phyloP scores from a whole-genome alignment of 2,888 invertebrate species.

The Tanypteryx hageni region DNA sequence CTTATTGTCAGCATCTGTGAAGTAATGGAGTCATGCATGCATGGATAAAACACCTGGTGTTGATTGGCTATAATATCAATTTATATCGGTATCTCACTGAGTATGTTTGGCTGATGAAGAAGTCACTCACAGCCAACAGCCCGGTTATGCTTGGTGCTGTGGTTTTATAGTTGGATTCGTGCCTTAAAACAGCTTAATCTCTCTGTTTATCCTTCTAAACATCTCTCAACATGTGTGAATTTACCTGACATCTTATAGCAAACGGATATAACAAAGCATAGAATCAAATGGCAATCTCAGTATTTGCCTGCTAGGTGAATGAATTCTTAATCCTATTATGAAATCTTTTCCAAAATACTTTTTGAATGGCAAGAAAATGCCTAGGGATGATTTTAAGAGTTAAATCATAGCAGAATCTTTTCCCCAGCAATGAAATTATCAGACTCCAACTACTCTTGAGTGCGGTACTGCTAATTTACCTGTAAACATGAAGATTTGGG shows the following conservation, averaged over 20 bases:
- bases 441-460: slow-evolving; percentile 63
- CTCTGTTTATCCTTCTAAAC: slow-evolving; percentile 67
- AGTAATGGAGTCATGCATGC: slow-evolving; percentile 45
- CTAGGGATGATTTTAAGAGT: slow-evolving; percentile 52
- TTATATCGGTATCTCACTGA: slow-evolving; percentile 60
- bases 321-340: slow-evolving; percentile 43
- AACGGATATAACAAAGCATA: slow-evolving; percentile 55
- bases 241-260: slow-evolving; percentile 65
- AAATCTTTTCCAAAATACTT: slow-evolving; percentile 54
- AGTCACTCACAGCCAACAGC: slow-evolving; percentile 62
- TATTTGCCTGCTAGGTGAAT: slow-evolving; percentile 11
- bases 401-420: slow-evolving; percentile 49
- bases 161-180: slow-evolving; percentile 68
- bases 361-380: neutral
- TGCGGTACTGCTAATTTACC: slow-evolving; percentile 57
- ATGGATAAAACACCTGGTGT: slow-evolving; percentile 35
- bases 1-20: slow-evolving; percentile 34
- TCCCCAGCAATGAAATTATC: slow-evolving; percentile 49
- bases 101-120: slow-evolving; percentile 63
- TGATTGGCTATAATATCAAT: slow-evolving; percentile 52
- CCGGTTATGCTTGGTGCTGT: slow-evolving; percentile 62
- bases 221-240: slow-evolving; percentile 65
- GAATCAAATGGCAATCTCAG: neutral
- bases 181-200: slow-evolving; percentile 68
- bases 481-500: slow-evolving; percentile 45